Conservation (phyloP, 2,888 invertebrate species). For the Phengaris alcon region DNA sequence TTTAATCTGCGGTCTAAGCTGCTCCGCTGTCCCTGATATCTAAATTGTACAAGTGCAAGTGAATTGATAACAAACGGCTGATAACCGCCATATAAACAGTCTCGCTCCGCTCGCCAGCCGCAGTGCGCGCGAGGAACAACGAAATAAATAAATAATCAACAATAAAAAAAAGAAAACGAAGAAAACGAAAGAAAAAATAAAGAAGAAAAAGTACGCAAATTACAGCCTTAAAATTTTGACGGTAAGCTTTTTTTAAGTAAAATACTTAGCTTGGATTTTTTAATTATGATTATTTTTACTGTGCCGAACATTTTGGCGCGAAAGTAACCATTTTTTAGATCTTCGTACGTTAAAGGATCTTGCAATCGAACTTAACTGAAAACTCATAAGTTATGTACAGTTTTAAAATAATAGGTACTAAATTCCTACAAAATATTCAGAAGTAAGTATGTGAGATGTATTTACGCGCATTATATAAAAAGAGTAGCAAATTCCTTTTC, state of each 20-base stretch:
- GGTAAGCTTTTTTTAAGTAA: background rate
- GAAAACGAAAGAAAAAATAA: background rate
- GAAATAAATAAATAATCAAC: background rate
- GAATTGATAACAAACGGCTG: conserved; percentile 1
- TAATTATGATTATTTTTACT: background rate
- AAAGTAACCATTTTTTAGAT: background rate
- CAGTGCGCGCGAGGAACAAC: background rate
- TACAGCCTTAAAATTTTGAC: background rate
- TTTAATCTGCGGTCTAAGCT: background rate
- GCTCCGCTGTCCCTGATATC: background rate
- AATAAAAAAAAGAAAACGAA: no score
- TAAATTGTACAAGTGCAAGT: background rate
- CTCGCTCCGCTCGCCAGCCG: conserved; percentile 31
- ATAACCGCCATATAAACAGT: conserved; percentile 35
- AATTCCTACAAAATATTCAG: no score
- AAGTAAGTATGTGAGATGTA: no score
- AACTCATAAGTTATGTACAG: no score
- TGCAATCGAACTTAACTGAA: no score
- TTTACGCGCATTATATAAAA: no score
- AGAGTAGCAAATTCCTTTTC: no score
- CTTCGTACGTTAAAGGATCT: no score
- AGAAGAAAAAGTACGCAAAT: background rate
- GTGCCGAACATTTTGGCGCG: background rate
- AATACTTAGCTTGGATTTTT: background rate
- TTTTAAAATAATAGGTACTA: no score